These are phyloP conservation scores for Saccostrea cuccullata DNA, from an alignment of 1,140 invertebrate species.

Conservation along the genomic window DNA sequence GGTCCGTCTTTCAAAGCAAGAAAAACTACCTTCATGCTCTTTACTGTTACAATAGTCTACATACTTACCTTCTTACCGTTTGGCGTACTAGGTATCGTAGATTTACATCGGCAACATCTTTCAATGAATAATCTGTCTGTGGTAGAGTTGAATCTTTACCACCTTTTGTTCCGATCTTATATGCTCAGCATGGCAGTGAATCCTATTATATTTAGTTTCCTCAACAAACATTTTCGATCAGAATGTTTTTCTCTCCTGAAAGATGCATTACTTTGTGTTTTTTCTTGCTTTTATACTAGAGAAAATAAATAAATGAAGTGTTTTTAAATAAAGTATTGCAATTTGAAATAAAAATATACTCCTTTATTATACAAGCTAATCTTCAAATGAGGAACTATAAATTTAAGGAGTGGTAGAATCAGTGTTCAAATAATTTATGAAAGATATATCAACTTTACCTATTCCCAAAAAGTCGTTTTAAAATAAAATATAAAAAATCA, in stretches of 20 bases:
- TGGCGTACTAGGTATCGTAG: constrained; percentile 62
- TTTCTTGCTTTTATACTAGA: neutral
- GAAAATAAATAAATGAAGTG: neutral
- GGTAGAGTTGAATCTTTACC: constrained; percentile 62
- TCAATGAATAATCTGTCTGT: constrained; percentile 54
- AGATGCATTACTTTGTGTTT: constrained; percentile 13
- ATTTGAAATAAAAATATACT: too few relatives aligned
- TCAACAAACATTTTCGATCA: constrained; percentile 63
- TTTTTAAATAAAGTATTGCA: neutral
- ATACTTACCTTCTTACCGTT: constrained; percentile 70
- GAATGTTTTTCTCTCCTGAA: constrained; percentile 53
- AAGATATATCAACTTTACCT: too few relatives aligned
- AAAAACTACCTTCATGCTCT: constrained; percentile 67
- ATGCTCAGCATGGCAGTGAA: constrained; percentile 69
- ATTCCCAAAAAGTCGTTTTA: too few relatives aligned
- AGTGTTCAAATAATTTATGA: too few relatives aligned
- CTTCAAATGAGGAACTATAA: too few relatives aligned
- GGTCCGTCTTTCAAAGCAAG: constrained; percentile 47
- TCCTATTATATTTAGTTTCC: constrained; percentile 69
- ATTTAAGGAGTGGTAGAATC: too few relatives aligned
- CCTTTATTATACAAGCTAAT: too few relatives aligned
- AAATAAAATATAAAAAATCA: too few relatives aligned
- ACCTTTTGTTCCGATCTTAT: constrained; percentile 68
- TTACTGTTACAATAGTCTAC: constrained; percentile 68
- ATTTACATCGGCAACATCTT: constrained; percentile 58